Conservation (phyloP, 2,888 invertebrate species). For the Portevinia maculata region DNA sequence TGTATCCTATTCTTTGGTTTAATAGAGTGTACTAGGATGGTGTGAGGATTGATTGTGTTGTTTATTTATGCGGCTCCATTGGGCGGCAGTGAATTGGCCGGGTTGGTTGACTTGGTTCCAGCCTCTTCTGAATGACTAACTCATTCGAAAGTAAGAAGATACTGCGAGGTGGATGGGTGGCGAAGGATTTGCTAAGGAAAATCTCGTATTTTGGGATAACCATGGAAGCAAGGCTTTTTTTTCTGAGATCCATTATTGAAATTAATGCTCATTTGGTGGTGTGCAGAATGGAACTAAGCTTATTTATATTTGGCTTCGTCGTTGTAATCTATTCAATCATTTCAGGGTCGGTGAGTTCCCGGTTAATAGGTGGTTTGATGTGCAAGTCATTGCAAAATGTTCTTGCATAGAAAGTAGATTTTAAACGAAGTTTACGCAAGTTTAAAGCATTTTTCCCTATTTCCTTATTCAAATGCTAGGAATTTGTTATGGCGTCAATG, state of each 20-base stretch:
- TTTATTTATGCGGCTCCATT: conserved; percentile 65
- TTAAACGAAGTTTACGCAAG: conserved; percentile 16
- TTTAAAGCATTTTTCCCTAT: too few species aligned
- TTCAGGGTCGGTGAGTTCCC: conserved; percentile 52
- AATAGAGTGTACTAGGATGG: conserved; percentile 56
- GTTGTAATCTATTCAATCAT: conserved; percentile 62
- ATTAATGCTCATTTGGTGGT: conserved; percentile 70
- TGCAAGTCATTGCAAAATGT: conserved; percentile 21
- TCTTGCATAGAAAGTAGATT: conserved; percentile 47
- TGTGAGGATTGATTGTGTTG: conserved; percentile 56
- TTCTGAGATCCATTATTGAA: conserved; percentile 55
- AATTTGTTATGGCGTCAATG: too few species aligned
- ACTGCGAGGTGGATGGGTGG: neutral
- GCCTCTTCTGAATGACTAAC: conserved; percentile 44
- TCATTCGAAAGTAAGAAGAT: conserved; percentile 58
- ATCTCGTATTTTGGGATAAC: conserved; percentile 60
- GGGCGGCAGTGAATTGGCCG: conserved; percentile 36
- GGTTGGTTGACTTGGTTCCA: conserved; percentile 21
- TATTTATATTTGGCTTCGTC: conserved; percentile 44
- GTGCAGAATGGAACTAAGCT: conserved; percentile 66
- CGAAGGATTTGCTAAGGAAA: conserved; percentile 53
- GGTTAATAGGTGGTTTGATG: conserved; percentile 19
- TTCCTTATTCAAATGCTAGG: too few species aligned
- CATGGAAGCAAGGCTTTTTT: conserved; percentile 23
- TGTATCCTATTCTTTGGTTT: conserved; percentile 60